Evolutionary conservation across 2,797 vertebrate species (phyloP), one percentile per base, ranked within the genome.

Genomic region (Tenualosa ilisha): DNA sequence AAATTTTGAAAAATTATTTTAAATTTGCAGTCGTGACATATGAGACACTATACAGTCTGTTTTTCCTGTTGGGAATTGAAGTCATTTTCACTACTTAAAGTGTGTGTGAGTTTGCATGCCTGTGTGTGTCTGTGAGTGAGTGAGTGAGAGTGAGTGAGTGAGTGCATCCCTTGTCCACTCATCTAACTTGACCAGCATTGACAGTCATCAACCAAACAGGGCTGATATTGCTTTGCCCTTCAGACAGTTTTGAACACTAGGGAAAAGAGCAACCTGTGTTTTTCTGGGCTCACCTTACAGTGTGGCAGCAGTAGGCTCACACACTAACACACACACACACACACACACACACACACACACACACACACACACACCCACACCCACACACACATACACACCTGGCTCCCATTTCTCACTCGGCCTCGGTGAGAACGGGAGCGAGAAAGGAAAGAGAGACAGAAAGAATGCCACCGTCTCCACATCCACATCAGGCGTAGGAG

Each of bases 271-370:
- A 82, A 59, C 83, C 88, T 86, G 81, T 88, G 89, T 88, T 90
- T 89, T 86, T 88, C 81, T 88, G 79, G 83, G 83, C 84, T 88
- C 88, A 87, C 82, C 89, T 89, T 89, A 88, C 86, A 84, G 37
- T 82, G 79, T 86, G 81, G 84, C 84, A 59, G 53, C 17, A 59
- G 53, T 22, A 81, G 7, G 37, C 81, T 84, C 81, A 85, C 79
- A 84, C 87, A 79, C 84, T 40, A 86, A 56, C 82, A 83, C 82
- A 83, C 53, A 83, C 82, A 83, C 82, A 83, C 82, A 83, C 82
- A 83, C 53, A 82, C 50, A 82, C 81, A 82, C 50, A 82, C 53
- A 82, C 82, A 82, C 53, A 83, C 81, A 82, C 81, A 85, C 79
- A 84, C 87, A 79, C 84, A 56, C 82, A 83, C 82, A 83, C 53